phyloP scores from a whole-genome alignment of 2,797 vertebrate genomes.

The Monodelphis domestica region DNA sequence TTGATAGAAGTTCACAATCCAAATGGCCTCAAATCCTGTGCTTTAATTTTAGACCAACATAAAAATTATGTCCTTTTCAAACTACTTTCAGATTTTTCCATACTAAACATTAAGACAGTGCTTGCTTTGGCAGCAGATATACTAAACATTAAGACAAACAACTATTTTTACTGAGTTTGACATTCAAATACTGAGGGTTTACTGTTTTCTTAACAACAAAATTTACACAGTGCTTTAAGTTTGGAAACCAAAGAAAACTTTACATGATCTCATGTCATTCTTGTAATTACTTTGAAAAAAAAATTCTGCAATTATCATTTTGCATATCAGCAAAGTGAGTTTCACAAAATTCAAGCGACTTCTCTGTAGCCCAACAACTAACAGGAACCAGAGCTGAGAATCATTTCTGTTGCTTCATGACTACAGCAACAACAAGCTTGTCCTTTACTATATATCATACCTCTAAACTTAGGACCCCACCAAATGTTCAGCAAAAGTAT shows the following conservation, averaged over 20 bases:
- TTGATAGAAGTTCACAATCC: conserved; percentile 29
- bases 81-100: not conserved
- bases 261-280: not conserved
- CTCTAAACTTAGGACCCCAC: not conserved
- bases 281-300: not conserved
- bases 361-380: not conserved
- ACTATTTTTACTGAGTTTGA: not conserved
- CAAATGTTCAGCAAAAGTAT: not conserved
- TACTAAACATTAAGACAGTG: no score
- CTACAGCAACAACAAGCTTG: not conserved
- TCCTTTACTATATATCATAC: not conserved
- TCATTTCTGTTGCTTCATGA: not conserved
- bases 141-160: conserved; percentile 13
- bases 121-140: no score
- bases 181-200: not conserved
- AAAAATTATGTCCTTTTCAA: not conserved
- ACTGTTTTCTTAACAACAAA: not conserved
- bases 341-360: not conserved
- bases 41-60: conserved; percentile 38
- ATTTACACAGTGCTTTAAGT: not conserved
- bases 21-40: not conserved
- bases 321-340: not conserved
- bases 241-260: not conserved
- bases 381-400: not conserved
- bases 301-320: not conserved